These are phyloP conservation scores for Platycheirus albimanus DNA, from an alignment of 2,888 invertebrate species.

Conservation along the genomic window DNA sequence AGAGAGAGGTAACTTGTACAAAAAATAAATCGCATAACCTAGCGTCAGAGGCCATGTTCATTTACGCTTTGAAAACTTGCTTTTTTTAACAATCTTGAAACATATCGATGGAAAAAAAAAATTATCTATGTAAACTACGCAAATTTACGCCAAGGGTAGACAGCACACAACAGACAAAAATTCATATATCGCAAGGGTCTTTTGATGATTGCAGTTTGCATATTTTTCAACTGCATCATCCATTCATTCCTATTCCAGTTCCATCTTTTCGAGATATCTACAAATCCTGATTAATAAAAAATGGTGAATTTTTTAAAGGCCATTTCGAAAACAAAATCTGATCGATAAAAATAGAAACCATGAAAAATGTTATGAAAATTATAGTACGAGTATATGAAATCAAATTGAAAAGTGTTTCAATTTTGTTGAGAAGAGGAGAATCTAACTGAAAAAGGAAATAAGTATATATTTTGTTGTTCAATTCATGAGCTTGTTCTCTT, in stretches of 20 bases:
- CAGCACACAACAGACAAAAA: slow-evolving; percentile 31
- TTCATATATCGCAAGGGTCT: slow-evolving; percentile 50
- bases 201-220: slow-evolving; percentile 23
- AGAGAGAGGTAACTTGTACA: too few relatives aligned
- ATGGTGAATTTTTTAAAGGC: slow-evolving; percentile 19
- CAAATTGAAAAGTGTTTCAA: slow-evolving; percentile 15
- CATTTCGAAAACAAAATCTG: slow-evolving; percentile 57
- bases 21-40: slow-evolving; percentile 64
- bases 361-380: slow-evolving; percentile 52
- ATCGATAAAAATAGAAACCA: slow-evolving; percentile 45
- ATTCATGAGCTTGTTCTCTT: slow-evolving; percentile 4
- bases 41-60: slow-evolving; percentile 58
- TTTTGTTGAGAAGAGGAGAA: slow-evolving; percentile 41
- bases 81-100: slow-evolving; percentile 37
- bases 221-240: slow-evolving; percentile 44
- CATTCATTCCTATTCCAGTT: slow-evolving; percentile 27
- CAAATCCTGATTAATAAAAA: slow-evolving; percentile 6
- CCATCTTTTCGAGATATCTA: slow-evolving; percentile 1
- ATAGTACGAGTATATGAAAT: too few relatives aligned
- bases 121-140: slow-evolving; percentile 64
- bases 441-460: slow-evolving; percentile 67
- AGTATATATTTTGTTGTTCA: slow-evolving; percentile 1
- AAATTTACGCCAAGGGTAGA: slow-evolving; percentile 68
- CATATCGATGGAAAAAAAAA: slow-evolving; percentile 41
- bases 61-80: slow-evolving; percentile 62